Evolutionary conservation across 2,113 vertebrate species (phyloP).

Genomic region (Capreolus pygargus): DNA sequence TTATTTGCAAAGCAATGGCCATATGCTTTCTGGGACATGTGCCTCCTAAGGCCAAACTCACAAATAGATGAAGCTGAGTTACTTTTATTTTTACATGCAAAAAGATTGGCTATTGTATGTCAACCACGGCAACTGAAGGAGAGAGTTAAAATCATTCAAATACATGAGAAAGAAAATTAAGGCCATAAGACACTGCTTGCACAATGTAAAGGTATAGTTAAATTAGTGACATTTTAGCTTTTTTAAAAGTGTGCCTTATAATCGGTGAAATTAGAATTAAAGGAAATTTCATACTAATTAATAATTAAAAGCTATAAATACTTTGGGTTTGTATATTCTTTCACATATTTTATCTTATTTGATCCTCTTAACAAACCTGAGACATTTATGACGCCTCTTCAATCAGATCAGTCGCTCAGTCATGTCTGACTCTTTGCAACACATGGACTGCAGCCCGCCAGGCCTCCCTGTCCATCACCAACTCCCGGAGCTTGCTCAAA

Average conservation of each 20-base stretch:
- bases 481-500: not conserved
- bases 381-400: not conserved
- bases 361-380: not conserved
- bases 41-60: not conserved
- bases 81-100: not conserved
- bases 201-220: not conserved
- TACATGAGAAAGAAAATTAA: not conserved
- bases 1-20: not conserved
- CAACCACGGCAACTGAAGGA: not conserved
- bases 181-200: not conserved
- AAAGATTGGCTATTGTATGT: not conserved
- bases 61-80: not conserved
- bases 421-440: not conserved
- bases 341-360: not conserved
- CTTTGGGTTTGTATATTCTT: not conserved
- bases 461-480: not conserved
- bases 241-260: not conserved
- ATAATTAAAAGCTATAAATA: not conserved
- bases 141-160: not conserved
- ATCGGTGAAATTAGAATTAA: not conserved
- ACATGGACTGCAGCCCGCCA: not conserved
- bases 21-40: not conserved
- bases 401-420: not conserved
- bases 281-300: not conserved
- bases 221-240: not conserved